Percentiles rank a stretch among this genome's conserved stretches.
These are phyloP conservation scores for Xestia c-nigrum DNA, from an alignment of 2,888 invertebrate genomes.

Conservation along the genomic window DNA sequence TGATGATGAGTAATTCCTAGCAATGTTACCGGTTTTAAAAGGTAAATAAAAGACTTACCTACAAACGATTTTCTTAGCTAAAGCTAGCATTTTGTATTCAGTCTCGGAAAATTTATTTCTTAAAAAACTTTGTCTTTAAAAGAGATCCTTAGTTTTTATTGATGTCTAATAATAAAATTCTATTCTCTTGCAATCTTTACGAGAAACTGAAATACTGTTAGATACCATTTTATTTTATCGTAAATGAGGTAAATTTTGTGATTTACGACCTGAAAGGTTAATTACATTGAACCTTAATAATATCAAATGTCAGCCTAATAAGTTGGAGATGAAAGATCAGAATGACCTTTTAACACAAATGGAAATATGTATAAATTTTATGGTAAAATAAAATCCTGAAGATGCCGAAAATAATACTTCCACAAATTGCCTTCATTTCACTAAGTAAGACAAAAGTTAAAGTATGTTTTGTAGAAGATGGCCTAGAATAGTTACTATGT, in stretches of 20 bases:
- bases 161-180: slow-evolving; percentile 3
- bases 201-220: slow-evolving; percentile 14
- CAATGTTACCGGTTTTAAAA: too few species aligned
- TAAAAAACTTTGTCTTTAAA: too few species aligned
- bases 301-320: slow-evolving; percentile 27
- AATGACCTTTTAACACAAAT: slow-evolving; percentile 28
- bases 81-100: too few species aligned
- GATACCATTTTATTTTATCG: slow-evolving; percentile 23
- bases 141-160: neutral
- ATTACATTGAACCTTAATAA: slow-evolving; percentile 50
- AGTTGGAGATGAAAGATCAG: slow-evolving; percentile 16
- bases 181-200: neutral
- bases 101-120: too few species aligned
- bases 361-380: slow-evolving; percentile 18
- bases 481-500: neutral
- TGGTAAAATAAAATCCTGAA: slow-evolving; percentile 27
- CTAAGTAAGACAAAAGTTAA: neutral
- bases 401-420: neutral
- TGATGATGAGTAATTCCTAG: too few species aligned
- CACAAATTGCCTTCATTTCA: neutral
- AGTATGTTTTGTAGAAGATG: neutral
- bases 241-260: slow-evolving; percentile 39
- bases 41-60: too few species aligned
- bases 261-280: slow-evolving; percentile 57
- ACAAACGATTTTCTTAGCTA: too few species aligned